A percentile compares a stretch with the other conserved stretches of the same genome.
Evolutionary conservation across 2,888 invertebrate species (phyloP).

Genomic region (Malthinus flaveolus): DNA sequence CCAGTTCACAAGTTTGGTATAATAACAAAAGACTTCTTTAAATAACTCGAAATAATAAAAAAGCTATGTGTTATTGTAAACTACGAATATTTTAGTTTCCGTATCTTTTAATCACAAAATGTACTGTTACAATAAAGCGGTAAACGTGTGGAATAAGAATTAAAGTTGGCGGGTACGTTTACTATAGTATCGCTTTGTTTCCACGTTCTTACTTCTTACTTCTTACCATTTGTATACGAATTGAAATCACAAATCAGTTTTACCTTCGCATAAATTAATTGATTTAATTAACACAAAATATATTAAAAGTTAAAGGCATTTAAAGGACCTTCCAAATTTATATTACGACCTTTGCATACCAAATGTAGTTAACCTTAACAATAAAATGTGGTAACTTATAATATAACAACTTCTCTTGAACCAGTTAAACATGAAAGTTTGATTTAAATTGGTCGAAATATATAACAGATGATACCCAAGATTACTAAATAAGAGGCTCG

Average conservation of each 20-base stretch:
- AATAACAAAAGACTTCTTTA: too few species aligned
- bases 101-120: slow-evolving; percentile 1
- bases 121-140: slow-evolving; percentile 4
- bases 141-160: slow-evolving; percentile 4
- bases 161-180: not conserved
- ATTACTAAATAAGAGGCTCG: too few species aligned
- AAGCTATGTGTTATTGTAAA: too few species aligned
- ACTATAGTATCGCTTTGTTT: too few species aligned
- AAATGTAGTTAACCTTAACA: not conserved
- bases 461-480: too few species aligned
- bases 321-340: not conserved
- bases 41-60: too few species aligned
- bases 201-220: too few species aligned
- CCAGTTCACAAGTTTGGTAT: too few species aligned
- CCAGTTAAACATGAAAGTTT: slow-evolving; percentile 5
- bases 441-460: too few species aligned
- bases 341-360: not conserved
- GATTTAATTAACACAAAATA: not conserved
- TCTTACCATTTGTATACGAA: too few species aligned
- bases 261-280: not conserved
- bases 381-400: too few species aligned
- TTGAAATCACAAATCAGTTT: not conserved
- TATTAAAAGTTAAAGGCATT: not conserved
- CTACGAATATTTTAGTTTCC: not conserved
- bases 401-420: slow-evolving; percentile 4